These are phyloP conservation scores for Trochalopteron elliotii DNA, from an alignment of 2,113 vertebrate species.

Conservation along the genomic window DNA sequence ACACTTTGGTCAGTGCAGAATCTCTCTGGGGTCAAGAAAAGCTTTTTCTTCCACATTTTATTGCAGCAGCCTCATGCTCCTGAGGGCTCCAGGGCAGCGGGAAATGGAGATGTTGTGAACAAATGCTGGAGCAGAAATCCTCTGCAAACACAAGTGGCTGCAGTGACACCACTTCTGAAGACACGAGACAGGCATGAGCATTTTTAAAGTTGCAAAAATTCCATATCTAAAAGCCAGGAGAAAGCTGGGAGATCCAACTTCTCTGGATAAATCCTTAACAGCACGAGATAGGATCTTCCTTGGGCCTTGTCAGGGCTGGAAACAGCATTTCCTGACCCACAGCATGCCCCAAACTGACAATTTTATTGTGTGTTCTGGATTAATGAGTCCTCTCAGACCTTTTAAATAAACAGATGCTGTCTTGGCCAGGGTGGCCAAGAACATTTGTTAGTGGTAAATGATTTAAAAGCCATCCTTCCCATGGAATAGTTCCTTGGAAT, in stretches of 20 bases:
- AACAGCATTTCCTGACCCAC: background rate
- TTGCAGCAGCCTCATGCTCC: background rate
- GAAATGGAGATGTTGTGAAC: background rate
- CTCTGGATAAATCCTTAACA: background rate
- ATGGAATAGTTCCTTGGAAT: background rate
- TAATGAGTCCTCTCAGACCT: background rate
- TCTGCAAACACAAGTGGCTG: background rate
- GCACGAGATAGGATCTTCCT: background rate
- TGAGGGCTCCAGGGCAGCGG: background rate
- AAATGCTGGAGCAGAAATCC: background rate
- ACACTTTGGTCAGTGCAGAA: background rate
- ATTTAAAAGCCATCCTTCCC: background rate
- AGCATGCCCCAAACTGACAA: background rate
- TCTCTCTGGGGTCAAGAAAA: background rate
- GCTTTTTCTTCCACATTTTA: accelerated
- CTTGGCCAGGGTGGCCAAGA: background rate
- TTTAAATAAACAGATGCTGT: background rate
- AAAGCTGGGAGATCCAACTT: background rate
- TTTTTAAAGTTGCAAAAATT: background rate
- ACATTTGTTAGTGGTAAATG: constrained; percentile 1
- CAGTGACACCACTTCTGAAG: background rate
- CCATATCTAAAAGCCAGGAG: background rate
- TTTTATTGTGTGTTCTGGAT: background rate
- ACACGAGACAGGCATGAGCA: accelerated
- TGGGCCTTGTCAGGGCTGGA: background rate